These are phyloP conservation scores for Actinernus sp. DNA, from an alignment of 92 coral and sea anemone species.

Conservation along the genomic window DNA sequence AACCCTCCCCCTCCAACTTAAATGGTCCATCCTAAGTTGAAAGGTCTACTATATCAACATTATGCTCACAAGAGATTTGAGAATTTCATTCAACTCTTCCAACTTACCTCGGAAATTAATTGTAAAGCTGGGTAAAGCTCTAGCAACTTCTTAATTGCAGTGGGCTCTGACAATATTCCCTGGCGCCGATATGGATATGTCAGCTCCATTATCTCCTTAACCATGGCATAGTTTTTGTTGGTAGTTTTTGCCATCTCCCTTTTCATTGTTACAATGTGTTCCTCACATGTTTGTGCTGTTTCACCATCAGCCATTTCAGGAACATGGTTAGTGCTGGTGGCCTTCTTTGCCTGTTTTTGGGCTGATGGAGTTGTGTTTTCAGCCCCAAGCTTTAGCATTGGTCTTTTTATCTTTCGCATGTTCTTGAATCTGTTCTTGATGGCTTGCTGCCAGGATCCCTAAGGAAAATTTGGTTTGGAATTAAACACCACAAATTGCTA, in stretches of 20 bases:
- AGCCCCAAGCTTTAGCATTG: too few relatives aligned
- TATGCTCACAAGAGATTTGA: too few relatives aligned
- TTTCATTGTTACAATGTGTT: slow-evolving; percentile 10
- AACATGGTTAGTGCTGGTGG: neutral
- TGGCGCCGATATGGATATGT: slow-evolving; percentile 21
- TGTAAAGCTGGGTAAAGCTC: slow-evolving; percentile 25
- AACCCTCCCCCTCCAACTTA: too few relatives aligned
- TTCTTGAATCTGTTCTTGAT: slow-evolving; percentile 61
- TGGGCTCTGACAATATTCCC: slow-evolving; percentile 1
- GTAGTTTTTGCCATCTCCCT: slow-evolving; percentile 29
- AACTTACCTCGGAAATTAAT: slow-evolving; percentile 31
- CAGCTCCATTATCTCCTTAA: slow-evolving; percentile 15
- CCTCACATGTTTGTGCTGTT: slow-evolving; percentile 19
- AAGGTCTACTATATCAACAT: too few relatives aligned
- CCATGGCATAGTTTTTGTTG: slow-evolving; percentile 5
- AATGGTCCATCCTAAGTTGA: too few relatives aligned
- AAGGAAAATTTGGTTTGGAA: too few relatives aligned
- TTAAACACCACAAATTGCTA: too few relatives aligned
- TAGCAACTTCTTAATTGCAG: neutral
- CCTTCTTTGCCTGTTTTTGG: too few relatives aligned
- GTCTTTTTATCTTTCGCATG: slow-evolving; percentile 32
- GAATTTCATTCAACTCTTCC: too few relatives aligned
- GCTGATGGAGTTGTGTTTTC: too few relatives aligned
- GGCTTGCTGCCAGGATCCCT: slow-evolving; percentile 72
- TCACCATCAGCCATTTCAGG: slow-evolving; percentile 26